These are phyloP conservation scores for Hemibagrus guttatus DNA, from an alignment of 2,797 vertebrate species.

Conservation along the genomic window DNA sequence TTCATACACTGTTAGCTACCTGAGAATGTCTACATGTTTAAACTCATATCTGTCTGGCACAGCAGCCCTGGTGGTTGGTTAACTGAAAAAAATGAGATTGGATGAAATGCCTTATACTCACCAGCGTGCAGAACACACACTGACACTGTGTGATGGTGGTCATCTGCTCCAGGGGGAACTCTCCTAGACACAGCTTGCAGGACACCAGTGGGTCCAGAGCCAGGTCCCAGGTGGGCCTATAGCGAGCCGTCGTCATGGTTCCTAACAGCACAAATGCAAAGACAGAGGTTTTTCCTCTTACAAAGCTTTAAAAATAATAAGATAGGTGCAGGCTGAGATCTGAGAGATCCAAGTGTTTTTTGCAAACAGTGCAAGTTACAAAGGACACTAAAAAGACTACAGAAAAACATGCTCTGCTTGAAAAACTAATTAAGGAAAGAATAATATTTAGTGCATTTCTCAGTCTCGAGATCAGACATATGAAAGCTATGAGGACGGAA, in stretches of 20 bases:
- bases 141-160: conserved; percentile 97
- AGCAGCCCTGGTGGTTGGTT: background rate
- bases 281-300: conserved; percentile 16
- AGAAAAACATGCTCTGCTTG: background rate
- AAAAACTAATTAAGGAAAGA: background rate
- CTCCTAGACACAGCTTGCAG: conserved; percentile 97
- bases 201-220: conserved; percentile 95
- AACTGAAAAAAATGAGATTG: background rate
- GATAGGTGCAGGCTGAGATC: background rate
- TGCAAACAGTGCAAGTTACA: background rate
- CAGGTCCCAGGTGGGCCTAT: conserved; percentile 95
- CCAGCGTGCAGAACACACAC: conserved; percentile 98
- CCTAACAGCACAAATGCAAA: conserved; percentile 66
- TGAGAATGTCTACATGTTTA: no score
- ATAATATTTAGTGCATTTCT: background rate
- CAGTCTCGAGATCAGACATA: background rate
- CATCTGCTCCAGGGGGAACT: conserved; percentile 97
- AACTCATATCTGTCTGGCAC: background rate
- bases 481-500: background rate
- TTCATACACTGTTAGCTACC: background rate
- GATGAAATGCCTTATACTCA: conserved; percentile 67
- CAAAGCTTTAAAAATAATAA: background rate
- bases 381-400: background rate
- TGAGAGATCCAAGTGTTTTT: background rate
- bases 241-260: conserved; percentile 92